Base-by-base conservation (phyloP, 2,888 invertebrate species). In the Tipula lateralis region DNA sequence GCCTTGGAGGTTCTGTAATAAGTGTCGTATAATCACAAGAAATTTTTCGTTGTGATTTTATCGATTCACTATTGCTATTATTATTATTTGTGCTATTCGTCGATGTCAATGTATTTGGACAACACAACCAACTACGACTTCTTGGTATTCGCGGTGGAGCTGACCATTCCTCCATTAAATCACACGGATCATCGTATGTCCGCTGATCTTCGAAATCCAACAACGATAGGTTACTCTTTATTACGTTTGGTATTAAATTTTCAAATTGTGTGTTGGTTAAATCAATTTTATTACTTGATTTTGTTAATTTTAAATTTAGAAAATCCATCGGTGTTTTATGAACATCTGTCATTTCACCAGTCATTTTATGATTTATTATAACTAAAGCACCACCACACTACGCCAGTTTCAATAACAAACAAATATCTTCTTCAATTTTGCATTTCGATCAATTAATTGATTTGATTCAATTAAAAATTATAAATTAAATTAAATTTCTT, bases 111-210 rank as follows among this genome's bases (percentile, higher is more conserved):
- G 84, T 66, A 85, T 89, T 89, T 85, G 92, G 92, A 89, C 93
- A 93, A 86, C 93, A 90, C 87, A 93, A 91, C 91, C 93, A 93
- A 87, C 92, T 92, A 85, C 93, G 88, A 87, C 92, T 93, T 86
- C 93, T 89, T 83, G 92, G 89, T 0, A 93, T 91, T 0, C 88
- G 87, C n/a, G 86, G 84, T 83, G 85, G 83, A 16, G 84, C 82
- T 36, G 85, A 44, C 66, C 84, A 84, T 84, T 84, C 84, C 50
- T 84, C 84, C 84, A 84, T 84, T 50, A 84, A 84, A 44, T 84
- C 84, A 84, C 84, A 84, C 19, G 84, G 84, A 44, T 84, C 84
- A 84, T 84, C 84, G 30, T 84, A 84, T 16, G 84, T 84, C 29
- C 84, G 84, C 50, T 84, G 84, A 44, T 84, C 84, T 16, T 83